Evolutionary conservation across 2,888 invertebrate species (phyloP), one percentile per base, ranked within the genome.

Genomic region (Hirtodrosophila alboralis): DNA sequence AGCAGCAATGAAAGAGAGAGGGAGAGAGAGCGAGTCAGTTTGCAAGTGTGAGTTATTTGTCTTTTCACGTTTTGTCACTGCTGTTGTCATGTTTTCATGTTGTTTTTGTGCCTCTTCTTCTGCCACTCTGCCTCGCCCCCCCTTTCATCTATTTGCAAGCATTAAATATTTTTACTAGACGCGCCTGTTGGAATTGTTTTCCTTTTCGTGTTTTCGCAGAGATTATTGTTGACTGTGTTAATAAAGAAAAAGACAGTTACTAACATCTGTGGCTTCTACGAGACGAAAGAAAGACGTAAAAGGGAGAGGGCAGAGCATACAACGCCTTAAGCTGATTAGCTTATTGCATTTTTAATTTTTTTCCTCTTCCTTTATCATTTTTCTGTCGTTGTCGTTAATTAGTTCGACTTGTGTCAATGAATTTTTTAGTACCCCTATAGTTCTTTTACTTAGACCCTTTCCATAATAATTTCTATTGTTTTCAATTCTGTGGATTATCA

Each of bases 21-120:
- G n/a, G n/a, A n/a, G n/a, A n/a, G n/a, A n/a, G n/a, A n/a, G n/a
- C n/a, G 73, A 61, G 73, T 57, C 68, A 49, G 66, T 75, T n/a
- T 78, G 59, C 71, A 75, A 81, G 78, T 81, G 79, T 84, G 85
- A 81, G 78, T 70, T 78, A 84, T 78, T 78, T 78, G 85, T 78
- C 83, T 81, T 81, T 70, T 70, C 54, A 70, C 61, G 62, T 61
- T 70, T 68, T 81, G 83, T 75, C 83, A 75, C 75, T 78, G 76
- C 62, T 77, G 60, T 77, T 70, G 83, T 73, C 78, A 67, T 62
- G 81, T 75, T 79, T 52, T 66, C 72, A 52, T 74, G 77, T 77
- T 84, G 67, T 66, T 53, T 41, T 31, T 43, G 26, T 33, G 12
- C 13, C 44, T 36, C 23, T 12, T 33, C 26, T 8, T 10, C 31